Evolutionary conservation across 2,113 vertebrate species (phyloP), one percentile per base, ranked within the genome.

Genomic region (Gila orcuttii): DNA sequence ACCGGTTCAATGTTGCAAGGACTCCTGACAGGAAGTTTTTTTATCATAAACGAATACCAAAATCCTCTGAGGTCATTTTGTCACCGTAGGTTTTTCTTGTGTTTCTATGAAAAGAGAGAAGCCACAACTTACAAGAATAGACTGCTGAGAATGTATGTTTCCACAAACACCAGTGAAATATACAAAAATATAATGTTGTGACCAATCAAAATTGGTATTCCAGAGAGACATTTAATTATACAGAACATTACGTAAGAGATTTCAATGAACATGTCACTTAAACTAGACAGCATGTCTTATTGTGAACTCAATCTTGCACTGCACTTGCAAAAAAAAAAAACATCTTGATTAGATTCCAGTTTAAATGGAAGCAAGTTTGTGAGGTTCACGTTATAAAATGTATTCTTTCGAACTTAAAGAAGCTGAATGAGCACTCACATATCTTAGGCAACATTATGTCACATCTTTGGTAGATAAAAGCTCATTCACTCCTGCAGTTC

Each of bases 401-500:
- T 3, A 36, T 39, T 59, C 19, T 23, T 31, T 10, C 2, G 0
- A 21, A 36, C 19, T 13, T 36, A 82, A 45, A 39, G 59, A 66
- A 79, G 42, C 28, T 42, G 31, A 86, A 36, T 25, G 31, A 36
- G 11, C 21, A 17, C 64, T 42, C 15, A 59, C 25, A 45, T 57
- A 8, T 62, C 75, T 64, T 28, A 64, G 75, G 36, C 31, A 82
- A 25, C 76, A 81, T 79, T 87, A 64, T 83, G 42, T 64, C 66
- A 86, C 85, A 84, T 85, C 73, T 78, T 39, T 77, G 36, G 39
- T 36, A 69, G 62, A 81, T 62, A 82, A 93, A 92, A 90, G 88
- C 86, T 76, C 78, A 83, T 83, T 91, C 86, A 83, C 75, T 92
- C 88, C 47, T 87, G 80, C 21, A 88, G 86, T 85, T 88, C 90